These are phyloP conservation scores for Hemiscyllium ocellatum DNA, from an alignment of 2,113 vertebrate species.

Conservation along the genomic window DNA sequence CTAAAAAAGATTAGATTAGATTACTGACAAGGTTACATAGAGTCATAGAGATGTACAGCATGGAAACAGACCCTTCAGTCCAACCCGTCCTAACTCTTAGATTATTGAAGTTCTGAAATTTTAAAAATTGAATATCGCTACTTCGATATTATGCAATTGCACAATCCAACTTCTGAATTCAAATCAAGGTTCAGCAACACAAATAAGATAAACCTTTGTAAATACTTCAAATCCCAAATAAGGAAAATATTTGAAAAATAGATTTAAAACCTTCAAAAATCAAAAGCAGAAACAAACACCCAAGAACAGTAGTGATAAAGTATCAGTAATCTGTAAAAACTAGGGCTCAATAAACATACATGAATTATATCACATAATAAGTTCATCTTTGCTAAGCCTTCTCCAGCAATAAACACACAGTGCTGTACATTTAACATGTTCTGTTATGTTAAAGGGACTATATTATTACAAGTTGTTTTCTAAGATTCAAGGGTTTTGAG, in stretches of 20 bases:
- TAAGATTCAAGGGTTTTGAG: not conserved
- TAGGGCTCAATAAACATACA: not conserved
- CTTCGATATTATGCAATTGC: not conserved
- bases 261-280: not conserved
- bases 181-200: too few species aligned
- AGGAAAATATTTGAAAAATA: not conserved
- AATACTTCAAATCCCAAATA: not conserved
- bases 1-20: slow-evolving; percentile 52
- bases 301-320: not conserved
- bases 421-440: not conserved
- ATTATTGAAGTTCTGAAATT: not conserved
- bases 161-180: not conserved
- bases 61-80: too few species aligned
- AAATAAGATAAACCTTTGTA: not conserved
- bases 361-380: not conserved
- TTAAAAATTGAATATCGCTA: not conserved
- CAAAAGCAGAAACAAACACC: not conserved
- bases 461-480: not conserved
- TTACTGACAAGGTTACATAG: slow-evolving; percentile 36
- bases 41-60: too few species aligned
- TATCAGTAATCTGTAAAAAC: not conserved
- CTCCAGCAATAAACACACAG: not conserved
- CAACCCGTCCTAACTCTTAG: not conserved
- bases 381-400: not conserved
- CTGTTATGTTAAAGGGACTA: not conserved